Percentiles rank a stretch among this genome's conserved stretches.
These are phyloP conservation scores for Petrocephalus microphthalmus DNA, from an alignment of 2,113 vertebrate genomes.

Conservation along the genomic window DNA sequence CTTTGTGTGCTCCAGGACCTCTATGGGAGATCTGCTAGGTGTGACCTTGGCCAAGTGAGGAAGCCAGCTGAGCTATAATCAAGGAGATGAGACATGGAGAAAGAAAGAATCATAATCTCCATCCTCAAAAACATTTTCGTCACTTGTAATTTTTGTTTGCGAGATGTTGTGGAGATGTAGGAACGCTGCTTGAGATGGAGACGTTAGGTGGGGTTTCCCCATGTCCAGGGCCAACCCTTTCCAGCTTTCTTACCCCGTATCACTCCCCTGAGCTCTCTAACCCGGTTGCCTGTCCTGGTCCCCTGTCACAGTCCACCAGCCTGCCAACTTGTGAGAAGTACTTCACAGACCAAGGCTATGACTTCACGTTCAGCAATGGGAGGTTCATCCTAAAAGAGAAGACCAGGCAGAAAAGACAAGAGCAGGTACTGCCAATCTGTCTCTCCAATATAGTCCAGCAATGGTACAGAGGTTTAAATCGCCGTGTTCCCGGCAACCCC, in stretches of 20 bases:
- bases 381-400: conserved; percentile 63
- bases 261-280: neutral
- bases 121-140: neutral
- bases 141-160: neutral
- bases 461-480: neutral
- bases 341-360: conserved; percentile 67
- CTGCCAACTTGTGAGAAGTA: conserved; percentile 70
- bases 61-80: neutral
- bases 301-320: conserved; percentile 52
- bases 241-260: neutral
- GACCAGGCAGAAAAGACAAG: conserved; percentile 48
- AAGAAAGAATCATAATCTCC: neutral
- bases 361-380: conserved; percentile 66
- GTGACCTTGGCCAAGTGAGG: neutral
- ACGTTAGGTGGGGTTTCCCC: neutral
- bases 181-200: neutral
- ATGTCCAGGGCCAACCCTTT: neutral
- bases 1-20: neutral
- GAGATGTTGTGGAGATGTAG: neutral
- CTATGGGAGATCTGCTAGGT: neutral
- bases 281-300: conserved; percentile 34
- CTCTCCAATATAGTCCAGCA: no score
- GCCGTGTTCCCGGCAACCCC: neutral
- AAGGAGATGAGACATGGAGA: neutral
- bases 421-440: conserved; percentile 48